A percentile compares a stretch with the other conserved stretches of the same genome.
Evolutionary conservation across 2,113 vertebrate genomes (phyloP).

Genomic region (Mesocricetus auratus): DNA sequence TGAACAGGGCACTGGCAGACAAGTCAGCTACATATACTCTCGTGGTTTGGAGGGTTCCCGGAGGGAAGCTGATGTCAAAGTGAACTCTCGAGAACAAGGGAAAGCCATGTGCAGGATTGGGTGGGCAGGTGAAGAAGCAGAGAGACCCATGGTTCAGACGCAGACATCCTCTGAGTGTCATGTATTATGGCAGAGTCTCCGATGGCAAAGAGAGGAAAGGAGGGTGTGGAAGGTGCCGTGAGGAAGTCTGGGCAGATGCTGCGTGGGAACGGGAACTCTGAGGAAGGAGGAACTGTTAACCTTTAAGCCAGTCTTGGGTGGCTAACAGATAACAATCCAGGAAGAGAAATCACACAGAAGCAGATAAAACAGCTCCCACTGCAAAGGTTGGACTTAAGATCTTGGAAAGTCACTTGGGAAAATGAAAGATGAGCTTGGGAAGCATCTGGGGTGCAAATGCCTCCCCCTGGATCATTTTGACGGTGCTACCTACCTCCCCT

Average conservation of each 20-base stretch:
- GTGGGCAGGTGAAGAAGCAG: not conserved
- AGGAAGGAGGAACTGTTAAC: not conserved
- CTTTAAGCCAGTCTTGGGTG: not conserved
- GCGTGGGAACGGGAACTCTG: not conserved
- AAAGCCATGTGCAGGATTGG: not conserved
- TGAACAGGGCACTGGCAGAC: not conserved
- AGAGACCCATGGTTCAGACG: not conserved
- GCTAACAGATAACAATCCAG: not conserved
- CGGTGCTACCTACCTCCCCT: too few species aligned
- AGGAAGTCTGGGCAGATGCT: not conserved
- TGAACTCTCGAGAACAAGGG: not conserved
- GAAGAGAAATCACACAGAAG: not conserved
- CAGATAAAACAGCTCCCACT: not conserved
- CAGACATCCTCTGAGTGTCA: not conserved
- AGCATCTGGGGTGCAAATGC: not conserved
- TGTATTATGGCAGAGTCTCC: not conserved
- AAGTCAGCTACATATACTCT: not conserved
- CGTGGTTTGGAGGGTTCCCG: not conserved
- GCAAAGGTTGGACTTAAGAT: not conserved
- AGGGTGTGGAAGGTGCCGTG: not conserved
- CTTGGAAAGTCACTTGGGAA: not conserved
- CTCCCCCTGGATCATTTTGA: not conserved
- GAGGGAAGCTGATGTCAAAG: not conserved
- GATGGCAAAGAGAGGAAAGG: not conserved
- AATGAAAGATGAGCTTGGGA: rapidly evolving